Conservation (phyloP, 2,888 invertebrate genomes). For the Plusia festucae region DNA sequence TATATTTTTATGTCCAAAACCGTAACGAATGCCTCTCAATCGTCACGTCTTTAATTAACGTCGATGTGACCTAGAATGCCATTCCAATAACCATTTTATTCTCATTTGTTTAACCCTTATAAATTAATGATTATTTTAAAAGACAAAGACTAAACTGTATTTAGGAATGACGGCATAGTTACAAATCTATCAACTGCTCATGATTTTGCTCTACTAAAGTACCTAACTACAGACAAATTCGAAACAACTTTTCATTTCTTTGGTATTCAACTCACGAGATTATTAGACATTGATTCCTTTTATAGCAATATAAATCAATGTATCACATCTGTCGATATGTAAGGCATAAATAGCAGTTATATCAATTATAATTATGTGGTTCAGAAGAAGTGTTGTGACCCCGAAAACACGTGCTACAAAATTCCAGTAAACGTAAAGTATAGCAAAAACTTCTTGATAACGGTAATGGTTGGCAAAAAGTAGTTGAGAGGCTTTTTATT, state of each 20-base stretch:
- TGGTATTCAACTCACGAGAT: slow-evolving; percentile 36
- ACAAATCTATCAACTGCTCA: slow-evolving; percentile 18
- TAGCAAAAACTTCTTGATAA: not conserved
- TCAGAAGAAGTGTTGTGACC: slow-evolving; percentile 45
- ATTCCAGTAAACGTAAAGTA: not conserved
- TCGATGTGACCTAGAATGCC: slow-evolving; percentile 10
- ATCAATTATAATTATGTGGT: slow-evolving; percentile 69
- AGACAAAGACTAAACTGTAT: slow-evolving; percentile 25
- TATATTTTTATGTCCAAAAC: slow-evolving; percentile 6
- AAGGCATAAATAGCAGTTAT: slow-evolving; percentile 44
- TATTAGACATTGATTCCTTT: slow-evolving; percentile 45
- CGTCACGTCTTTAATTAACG: slow-evolving; percentile 26
- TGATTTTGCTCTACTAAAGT: slow-evolving; percentile 25
- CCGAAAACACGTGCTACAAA: slow-evolving; percentile 19
- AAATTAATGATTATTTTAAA: slow-evolving; percentile 21
- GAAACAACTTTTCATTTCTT: slow-evolving; percentile 35
- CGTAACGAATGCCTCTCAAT: slow-evolving; percentile 19
- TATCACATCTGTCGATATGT: slow-evolving; percentile 29
- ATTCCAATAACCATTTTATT: slow-evolving; percentile 11
- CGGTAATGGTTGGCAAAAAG: not conserved
- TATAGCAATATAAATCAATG: slow-evolving; percentile 34
- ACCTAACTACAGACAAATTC: slow-evolving; percentile 35
- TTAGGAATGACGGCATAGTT: slow-evolving; percentile 19
- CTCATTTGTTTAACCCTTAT: slow-evolving; percentile 14
- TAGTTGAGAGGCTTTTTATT: not conserved